Conservation (phyloP, 2,113 vertebrate species). For the Etia nguti region DNA sequence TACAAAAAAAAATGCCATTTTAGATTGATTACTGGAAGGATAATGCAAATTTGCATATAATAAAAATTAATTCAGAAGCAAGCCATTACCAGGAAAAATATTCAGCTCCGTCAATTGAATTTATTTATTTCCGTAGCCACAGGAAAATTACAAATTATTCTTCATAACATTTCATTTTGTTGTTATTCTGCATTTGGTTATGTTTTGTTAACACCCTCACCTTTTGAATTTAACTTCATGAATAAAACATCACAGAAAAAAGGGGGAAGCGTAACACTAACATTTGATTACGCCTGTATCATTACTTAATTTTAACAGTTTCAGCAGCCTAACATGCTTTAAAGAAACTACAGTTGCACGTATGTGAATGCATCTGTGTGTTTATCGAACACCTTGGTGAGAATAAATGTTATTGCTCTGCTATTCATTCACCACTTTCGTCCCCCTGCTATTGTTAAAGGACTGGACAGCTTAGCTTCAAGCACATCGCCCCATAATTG, state of each 20-base stretch:
- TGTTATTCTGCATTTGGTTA: conserved; percentile 16
- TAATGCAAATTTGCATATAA: conserved; percentile 34
- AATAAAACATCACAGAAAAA: conserved; percentile 25
- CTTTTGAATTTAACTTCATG: conserved; percentile 20
- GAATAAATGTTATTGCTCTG: not conserved
- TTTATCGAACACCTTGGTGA: not conserved
- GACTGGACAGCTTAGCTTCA: conserved; percentile 15
- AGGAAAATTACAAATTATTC: conserved; percentile 33
- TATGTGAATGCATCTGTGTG: not conserved
- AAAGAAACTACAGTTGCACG: not conserved
- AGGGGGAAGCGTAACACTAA: not conserved
- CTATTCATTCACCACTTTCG: not conserved
- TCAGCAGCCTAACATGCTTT: not conserved
- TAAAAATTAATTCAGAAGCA: conserved; percentile 17
- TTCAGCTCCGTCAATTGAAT: conserved; percentile 1
- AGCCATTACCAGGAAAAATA: conserved; percentile 26
- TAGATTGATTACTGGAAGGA: conserved; percentile 34
- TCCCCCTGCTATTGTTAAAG: not conserved
- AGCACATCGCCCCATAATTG: conserved; percentile 49
- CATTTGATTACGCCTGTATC: not conserved
- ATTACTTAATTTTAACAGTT: not conserved
- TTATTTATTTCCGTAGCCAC: conserved; percentile 9
- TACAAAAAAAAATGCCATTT: not conserved
- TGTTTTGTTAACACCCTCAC: conserved; percentile 23
- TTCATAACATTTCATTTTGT: conserved; percentile 26